These are phyloP conservation scores for Xiphophorus maculatus DNA, from an alignment of 2,113 vertebrate genomes.

Conservation along the genomic window DNA sequence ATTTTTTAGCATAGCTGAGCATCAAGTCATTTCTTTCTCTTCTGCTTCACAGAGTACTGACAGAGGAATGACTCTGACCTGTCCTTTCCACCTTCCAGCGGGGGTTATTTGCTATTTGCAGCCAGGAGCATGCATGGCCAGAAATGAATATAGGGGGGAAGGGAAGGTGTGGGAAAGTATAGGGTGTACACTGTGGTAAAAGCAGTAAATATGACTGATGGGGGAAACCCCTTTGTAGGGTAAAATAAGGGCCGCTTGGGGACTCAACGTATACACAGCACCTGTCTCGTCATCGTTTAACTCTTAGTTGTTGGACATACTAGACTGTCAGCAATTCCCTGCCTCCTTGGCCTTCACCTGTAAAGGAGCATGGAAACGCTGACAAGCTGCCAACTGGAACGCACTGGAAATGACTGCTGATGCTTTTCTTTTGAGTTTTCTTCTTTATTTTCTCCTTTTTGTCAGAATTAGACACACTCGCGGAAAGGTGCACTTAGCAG, in stretches of 20 bases:
- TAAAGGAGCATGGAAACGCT: constrained; percentile 70
- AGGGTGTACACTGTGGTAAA: constrained; percentile 27
- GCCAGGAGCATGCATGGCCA: constrained; percentile 32
- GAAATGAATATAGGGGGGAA: constrained; percentile 24
- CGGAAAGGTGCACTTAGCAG: constrained; percentile 34
- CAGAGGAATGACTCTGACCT: constrained; percentile 65
- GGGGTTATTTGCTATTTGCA: constrained; percentile 66
- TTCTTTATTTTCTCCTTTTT: constrained; percentile 11
- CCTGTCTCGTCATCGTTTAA: constrained; percentile 72
- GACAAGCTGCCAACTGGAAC: constrained; percentile 65
- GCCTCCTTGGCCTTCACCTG: constrained; percentile 69
- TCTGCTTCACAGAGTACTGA: constrained; percentile 22
- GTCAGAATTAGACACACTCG: constrained; percentile 45
- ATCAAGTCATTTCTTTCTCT: constrained; percentile 9
- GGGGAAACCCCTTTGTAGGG: constrained; percentile 63
- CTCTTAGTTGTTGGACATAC: constrained; percentile 73
- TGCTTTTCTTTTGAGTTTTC: constrained; percentile 43
- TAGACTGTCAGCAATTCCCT: constrained; percentile 70
- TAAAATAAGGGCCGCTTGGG: constrained; percentile 64
- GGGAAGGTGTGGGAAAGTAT: constrained; percentile 5
- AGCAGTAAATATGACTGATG: constrained; percentile 69
- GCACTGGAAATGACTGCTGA: constrained; percentile 31
- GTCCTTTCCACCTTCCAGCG: constrained; percentile 63
- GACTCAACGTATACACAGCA: constrained; percentile 50
- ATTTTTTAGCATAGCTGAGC: constrained; percentile 10